Percentiles rank a stretch among this genome's conserved stretches.
Conservation (phyloP, 2,113 vertebrate species). For the Cygnus atratus region DNA sequence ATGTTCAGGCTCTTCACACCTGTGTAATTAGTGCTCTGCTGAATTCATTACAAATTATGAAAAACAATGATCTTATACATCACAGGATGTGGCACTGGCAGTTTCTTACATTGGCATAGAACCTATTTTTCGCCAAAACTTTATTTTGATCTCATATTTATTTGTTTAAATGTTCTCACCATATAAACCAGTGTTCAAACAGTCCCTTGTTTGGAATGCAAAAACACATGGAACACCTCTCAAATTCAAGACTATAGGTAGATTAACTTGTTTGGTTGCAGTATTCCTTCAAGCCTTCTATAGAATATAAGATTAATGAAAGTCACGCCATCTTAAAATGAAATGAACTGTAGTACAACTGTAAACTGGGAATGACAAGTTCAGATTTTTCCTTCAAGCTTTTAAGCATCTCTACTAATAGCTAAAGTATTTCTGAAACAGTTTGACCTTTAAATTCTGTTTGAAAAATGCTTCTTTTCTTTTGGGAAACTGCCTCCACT, state of each 20-base stretch:
- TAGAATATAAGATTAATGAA: neutral
- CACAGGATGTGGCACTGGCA: neutral
- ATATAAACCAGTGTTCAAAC: fast-evolving
- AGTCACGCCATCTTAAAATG: neutral
- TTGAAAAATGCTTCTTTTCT: constrained; percentile 6
- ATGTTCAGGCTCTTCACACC: neutral
- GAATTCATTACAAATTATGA: neutral
- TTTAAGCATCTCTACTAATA: constrained; percentile 51
- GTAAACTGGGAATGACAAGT: constrained; percentile 2
- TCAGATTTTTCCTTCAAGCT: constrained; percentile 45
- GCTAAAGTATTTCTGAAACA: constrained; percentile 53
- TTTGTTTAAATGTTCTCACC: neutral
- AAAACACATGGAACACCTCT: neutral
- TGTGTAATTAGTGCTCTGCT: neutral
- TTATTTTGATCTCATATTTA: neutral
- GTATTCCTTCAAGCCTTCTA: neutral
- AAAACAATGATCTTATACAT: neutral
- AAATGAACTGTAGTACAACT: neutral
- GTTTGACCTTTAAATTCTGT: constrained; percentile 45
- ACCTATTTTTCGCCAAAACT: neutral
- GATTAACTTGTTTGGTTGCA: neutral
- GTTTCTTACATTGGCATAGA: neutral
- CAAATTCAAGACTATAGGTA: neutral
- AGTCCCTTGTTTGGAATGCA: neutral
- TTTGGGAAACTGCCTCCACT: constrained; percentile 33